A percentile compares a stretch with the other conserved stretches of the same genome.
Evolutionary conservation across 2,888 invertebrate genomes (phyloP).

Genomic region (Cepaea hortensis): DNA sequence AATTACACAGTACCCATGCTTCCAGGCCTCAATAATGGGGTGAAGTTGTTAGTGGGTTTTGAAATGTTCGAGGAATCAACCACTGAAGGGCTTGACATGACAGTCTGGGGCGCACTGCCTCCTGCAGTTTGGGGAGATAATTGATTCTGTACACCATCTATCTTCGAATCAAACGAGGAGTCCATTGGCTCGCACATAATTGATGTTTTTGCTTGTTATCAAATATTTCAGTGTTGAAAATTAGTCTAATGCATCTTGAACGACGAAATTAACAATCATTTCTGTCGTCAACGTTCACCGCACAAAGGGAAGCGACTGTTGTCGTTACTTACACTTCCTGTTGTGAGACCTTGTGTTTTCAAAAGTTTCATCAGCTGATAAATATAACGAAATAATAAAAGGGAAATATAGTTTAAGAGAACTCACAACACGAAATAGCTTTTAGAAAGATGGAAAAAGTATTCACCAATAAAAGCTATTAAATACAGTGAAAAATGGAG

Average conservation of each 20-base stretch:
- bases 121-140: neutral
- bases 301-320: constrained; percentile 4
- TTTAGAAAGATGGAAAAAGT: too few relatives aligned
- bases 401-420: too few relatives aligned
- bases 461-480: too few relatives aligned
- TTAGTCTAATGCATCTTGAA: constrained; percentile 5
- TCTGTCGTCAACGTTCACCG: constrained; percentile 18
- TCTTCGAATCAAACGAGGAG: constrained; percentile 33
- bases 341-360: neutral
- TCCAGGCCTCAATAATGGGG: constrained; percentile 66
- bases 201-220: neutral
- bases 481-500: too few relatives aligned
- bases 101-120: neutral
- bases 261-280: neutral
- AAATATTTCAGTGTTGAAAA: neutral
- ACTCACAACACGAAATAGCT: too few relatives aligned
- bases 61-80: constrained; percentile 6
- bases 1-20: constrained; percentile 63
- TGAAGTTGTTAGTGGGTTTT: constrained; percentile 42
- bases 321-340: neutral
- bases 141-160: constrained; percentile 33
- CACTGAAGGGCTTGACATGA: neutral
- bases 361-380: too few relatives aligned
- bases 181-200: constrained; percentile 53
- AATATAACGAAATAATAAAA: too few relatives aligned